Base-by-base conservation (phyloP, 2,797 vertebrate species). In the Thunnus albacares region DNA sequence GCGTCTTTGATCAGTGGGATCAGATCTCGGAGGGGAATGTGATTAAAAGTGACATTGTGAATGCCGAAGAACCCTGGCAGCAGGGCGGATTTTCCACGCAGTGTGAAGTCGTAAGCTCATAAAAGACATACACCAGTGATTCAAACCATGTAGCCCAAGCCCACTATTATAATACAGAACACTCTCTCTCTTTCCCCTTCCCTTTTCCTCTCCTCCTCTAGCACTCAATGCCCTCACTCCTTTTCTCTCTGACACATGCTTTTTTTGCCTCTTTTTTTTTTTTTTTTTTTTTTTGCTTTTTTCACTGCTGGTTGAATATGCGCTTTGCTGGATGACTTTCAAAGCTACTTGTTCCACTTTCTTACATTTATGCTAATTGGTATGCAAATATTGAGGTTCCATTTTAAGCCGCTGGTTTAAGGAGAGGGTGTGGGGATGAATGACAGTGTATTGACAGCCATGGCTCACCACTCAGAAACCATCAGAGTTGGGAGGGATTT, bases 21-120 rank as follows among this genome's bases (percentile, higher is more conserved):
- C 86, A 77, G 69, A 90, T 93, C 91, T 90, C 90, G 68, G 82
- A 90, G 82, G 86, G 87, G 85, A 90, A 86, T 56, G 87, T 92
- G 92, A 94, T 94, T 94, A 94, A 94, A 94, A 93, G 88, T 93
- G 93, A 95, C 93, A 93, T 90, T 93, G 91, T 81, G 86, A 93
- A 94, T 90, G 90, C 87, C 66, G 51, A 86, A 85, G 82, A 92
- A 86, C 66, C 81, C 86, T 72, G 71, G 85, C 91, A 91, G 90
- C 82, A 66, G 85, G 87, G 79, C 84, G 77, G 93, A 95, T 95
- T 95, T 90, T 94, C 86, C 88, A 94, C 90, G 80, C 93, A 92
- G 93, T 90, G 81, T 94, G 94, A 94, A 93, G 93, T 88, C 85
- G 72, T 95, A 94, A 95, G 94, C 94, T 93, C 87, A 91, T 94